Percentiles rank a stretch among this genome's conserved stretches.
These are phyloP conservation scores for Drosophila paramelanica DNA, from an alignment of 2,888 invertebrate species.

Conservation along the genomic window DNA sequence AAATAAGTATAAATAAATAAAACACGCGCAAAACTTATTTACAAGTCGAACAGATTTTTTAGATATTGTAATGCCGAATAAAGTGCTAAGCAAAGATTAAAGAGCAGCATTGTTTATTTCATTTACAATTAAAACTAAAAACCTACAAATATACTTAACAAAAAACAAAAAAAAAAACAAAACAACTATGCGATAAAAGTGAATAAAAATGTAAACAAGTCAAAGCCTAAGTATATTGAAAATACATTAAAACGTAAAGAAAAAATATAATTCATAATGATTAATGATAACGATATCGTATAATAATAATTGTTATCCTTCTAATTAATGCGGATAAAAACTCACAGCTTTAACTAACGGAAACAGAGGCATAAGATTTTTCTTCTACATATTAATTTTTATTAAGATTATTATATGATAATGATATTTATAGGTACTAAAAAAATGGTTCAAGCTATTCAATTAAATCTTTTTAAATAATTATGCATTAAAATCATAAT, in stretches of 20 bases:
- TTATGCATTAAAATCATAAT: conserved; percentile 77
- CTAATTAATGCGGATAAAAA: conserved; percentile 82
- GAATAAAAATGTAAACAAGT: conserved; percentile 28
- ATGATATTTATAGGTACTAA: conserved; percentile 74
- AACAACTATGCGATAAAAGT: conserved; percentile 39
- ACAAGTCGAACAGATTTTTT: conserved; percentile 68
- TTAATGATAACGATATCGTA: conserved; percentile 44
- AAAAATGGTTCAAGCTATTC: conserved; percentile 77
- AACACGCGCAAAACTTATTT: conserved; percentile 65
- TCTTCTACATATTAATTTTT: conserved; percentile 80
- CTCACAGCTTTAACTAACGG: conserved; percentile 83
- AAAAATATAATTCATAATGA: conserved; percentile 12
- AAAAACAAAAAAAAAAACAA: conserved; percentile 13
- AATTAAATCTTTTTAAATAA: conserved; percentile 71
- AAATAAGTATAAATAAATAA: conserved; percentile 22
- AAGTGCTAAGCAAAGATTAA: conserved; percentile 43
- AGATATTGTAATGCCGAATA: conserved; percentile 65
- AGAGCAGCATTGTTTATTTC: conserved; percentile 55
- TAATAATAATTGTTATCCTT: conserved; percentile 77
- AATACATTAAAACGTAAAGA: conserved; percentile 38
- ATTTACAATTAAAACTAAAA: conserved; percentile 34
- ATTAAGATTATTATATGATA: conserved; percentile 71
- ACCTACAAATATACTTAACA: conserved; percentile 28
- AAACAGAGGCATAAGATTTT: conserved; percentile 80
- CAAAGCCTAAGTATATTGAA: conserved; percentile 61